Evolutionary conservation across 1,140 invertebrate species (phyloP), one percentile per base, ranked within the genome.

Genomic region (Diabrotica undecimpunctata): DNA sequence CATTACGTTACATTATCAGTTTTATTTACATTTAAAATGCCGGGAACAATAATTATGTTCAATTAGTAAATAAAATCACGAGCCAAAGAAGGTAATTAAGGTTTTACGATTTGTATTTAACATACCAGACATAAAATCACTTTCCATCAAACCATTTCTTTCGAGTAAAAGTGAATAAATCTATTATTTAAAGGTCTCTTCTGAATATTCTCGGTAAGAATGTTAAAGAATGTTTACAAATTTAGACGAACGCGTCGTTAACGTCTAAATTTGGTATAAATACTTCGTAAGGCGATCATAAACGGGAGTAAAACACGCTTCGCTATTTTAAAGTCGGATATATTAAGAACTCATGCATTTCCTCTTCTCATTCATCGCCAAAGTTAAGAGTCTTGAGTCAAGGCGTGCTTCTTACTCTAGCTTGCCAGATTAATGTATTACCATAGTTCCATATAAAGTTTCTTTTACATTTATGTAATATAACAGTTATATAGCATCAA

Each of bases 191-290:
- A 46, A 46, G 8, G n/a, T 6, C 41, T 46, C 41, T 6, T 46
- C 41, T 46, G 41, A n/a, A 46, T 46, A 46, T 46, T 10, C 41
- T 46, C n/a, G 41, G n/a, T 6, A 46, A n/a, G 41, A 46, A 46
- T 46, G 58, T 41, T 14, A 11, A 25, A 25, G 25, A 38, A 46
- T 60, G 38, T 60, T 60, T 60, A 60, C 58, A 60, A 60, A 60
- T 60, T 60, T 60, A 60, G 58, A 60, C 50, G n/a, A 38, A 14
- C 61, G 54, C 56, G 55, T 63, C 66, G 58, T 67, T 64, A 62
- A 41, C 39, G 58, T 67, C 66, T 67, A 67, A 67, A 67, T 67
- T 67, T 67, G 66, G 66, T 67, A 64, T 64, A 64, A 59, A 64
- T 61, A 64, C 62, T 59, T 60, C 12, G 41, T 57, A 67, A 61